Percentiles rank a stretch among this genome's conserved stretches.
Conservation (phyloP, 1,140 invertebrate genomes). For the Drosophila lini region DNA sequence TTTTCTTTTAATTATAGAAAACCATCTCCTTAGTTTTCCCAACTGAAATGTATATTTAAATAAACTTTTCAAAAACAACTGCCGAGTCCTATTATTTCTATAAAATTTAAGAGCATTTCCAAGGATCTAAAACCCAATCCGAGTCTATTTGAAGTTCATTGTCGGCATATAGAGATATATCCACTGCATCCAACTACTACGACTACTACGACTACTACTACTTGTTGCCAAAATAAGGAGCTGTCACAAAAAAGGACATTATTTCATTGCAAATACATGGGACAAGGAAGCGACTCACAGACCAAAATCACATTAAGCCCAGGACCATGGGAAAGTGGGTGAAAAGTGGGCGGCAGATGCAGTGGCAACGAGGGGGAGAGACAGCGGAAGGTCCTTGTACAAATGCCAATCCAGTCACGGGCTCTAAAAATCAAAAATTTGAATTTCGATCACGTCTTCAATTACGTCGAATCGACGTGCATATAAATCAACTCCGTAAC, state of each 20-base stretch:
- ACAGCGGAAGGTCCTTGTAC: constrained; percentile 17
- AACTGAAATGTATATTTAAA: background rate
- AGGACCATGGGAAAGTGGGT: constrained; percentile 15
- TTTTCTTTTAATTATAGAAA: background rate
- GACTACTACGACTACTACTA: constrained; percentile 4
- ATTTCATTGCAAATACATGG: constrained; percentile 51
- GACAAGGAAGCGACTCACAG: constrained; percentile 36
- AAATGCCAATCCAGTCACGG: constrained; percentile 65
- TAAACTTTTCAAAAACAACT: background rate
- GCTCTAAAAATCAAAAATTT: constrained; percentile 79
- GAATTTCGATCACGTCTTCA: constrained; percentile 83
- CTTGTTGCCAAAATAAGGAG: constrained; percentile 60
- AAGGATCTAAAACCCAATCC: background rate
- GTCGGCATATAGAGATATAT: constrained; percentile 1
- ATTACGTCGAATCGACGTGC: constrained; percentile 82
- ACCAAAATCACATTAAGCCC: constrained; percentile 73
- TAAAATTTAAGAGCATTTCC: background rate
- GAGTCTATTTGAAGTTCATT: background rate
- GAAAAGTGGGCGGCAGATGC: background rate
- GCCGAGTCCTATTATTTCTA: background rate
- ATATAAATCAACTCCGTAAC: constrained; percentile 79
- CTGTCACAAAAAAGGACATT: constrained; percentile 38
- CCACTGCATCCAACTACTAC: background rate
- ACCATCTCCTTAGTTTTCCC: background rate
- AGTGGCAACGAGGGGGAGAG: background rate